phyloP scores from a whole-genome alignment of 2,888 invertebrate species.

The Nomada fucata region DNA sequence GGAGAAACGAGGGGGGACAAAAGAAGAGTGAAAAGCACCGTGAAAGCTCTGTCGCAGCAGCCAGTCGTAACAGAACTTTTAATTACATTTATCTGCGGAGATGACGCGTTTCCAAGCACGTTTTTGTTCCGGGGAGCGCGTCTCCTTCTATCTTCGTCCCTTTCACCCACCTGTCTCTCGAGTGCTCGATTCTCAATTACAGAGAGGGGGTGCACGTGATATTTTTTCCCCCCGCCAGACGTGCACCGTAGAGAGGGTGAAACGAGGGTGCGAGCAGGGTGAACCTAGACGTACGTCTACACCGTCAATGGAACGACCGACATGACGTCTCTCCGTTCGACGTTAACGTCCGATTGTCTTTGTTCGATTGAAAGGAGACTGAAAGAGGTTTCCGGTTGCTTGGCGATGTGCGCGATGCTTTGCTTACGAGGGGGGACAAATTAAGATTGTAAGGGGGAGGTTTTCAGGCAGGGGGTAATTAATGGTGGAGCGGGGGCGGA shows the following conservation, averaged over 20 bases:
- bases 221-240: background rate
- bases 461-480: too few species aligned
- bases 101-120: conserved; percentile 34
- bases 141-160: background rate
- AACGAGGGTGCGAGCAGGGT: background rate
- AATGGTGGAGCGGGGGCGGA: too few species aligned
- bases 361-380: background rate
- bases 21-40: background rate
- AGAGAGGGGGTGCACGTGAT: background rate
- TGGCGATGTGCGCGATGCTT: background rate
- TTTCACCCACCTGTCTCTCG: background rate
- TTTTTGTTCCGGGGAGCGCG: conserved; percentile 5
- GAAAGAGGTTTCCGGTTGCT: background rate
- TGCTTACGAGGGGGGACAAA: too few species aligned
- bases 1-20: background rate
- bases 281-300: background rate
- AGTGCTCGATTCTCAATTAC: conserved; percentile 17
- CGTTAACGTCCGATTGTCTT: background rate
- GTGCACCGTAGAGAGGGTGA: background rate
- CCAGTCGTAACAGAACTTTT: conserved; percentile 57
- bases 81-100: conserved; percentile 58
- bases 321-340: conserved; percentile 1
- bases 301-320: background rate
- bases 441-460: background rate
- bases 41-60: conserved; percentile 23